phyloP scores from a whole-genome alignment of 1,140 invertebrate species.

The Brachionus calyciflorus region DNA sequence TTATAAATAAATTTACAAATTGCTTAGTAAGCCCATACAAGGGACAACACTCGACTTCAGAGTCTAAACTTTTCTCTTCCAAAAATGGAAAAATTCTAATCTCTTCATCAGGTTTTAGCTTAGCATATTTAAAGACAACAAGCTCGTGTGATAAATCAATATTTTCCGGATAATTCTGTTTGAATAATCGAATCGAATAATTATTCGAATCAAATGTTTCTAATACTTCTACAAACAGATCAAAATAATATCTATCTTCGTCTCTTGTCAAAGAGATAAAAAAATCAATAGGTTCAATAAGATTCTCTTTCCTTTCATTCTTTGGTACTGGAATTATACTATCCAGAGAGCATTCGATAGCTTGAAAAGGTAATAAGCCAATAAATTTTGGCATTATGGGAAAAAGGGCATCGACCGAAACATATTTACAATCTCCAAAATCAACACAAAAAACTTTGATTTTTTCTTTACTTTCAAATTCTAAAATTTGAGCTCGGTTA shows the following conservation, averaged over 20 bases:
- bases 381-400: constrained; percentile 21
- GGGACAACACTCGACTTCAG: neutral
- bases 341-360: constrained; percentile 35
- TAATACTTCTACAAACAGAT: constrained; percentile 1
- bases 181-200: neutral
- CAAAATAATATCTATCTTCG: neutral
- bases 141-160: neutral
- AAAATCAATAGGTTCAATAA: neutral
- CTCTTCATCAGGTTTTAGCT: neutral
- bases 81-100: neutral
- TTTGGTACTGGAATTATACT: neutral
- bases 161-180: neutral
- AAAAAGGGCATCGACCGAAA: neutral
- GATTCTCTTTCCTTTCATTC: no score
- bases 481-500: constrained; percentile 27
- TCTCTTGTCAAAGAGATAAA: neutral
- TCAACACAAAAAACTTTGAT: constrained; percentile 39
- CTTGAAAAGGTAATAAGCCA: constrained; percentile 28
- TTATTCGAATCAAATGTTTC: constrained; percentile 2
- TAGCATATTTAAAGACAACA: neutral
- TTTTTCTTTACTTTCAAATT: neutral
- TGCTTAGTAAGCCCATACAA: neutral
- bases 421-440: neutral
- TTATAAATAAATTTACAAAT: constrained; percentile 30
- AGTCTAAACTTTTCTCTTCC: neutral